A percentile compares a stretch with the other conserved stretches of the same genome.
These are phyloP conservation scores for Numida meleagris DNA, from an alignment of 2,113 vertebrate species.

Conservation along the genomic window DNA sequence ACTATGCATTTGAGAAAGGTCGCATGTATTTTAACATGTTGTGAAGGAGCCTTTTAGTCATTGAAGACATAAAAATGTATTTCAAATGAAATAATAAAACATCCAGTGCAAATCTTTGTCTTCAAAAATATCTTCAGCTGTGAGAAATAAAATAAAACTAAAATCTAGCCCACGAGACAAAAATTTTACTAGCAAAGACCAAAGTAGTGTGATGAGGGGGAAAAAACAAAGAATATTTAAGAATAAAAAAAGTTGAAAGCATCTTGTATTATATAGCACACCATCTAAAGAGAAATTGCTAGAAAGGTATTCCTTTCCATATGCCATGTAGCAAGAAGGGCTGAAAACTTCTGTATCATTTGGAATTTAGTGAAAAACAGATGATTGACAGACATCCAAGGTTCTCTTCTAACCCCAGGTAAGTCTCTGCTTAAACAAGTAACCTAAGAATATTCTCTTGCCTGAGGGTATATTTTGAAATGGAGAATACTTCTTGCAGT, in stretches of 20 bases:
- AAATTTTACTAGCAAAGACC: background rate
- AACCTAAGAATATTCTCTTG: background rate
- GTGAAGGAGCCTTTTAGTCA: background rate
- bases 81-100: background rate
- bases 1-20: background rate
- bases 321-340: background rate
- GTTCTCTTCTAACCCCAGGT: background rate
- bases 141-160: background rate
- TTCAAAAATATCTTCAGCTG: background rate
- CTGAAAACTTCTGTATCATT: background rate
- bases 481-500: background rate
- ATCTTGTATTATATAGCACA: background rate
- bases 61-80: background rate
- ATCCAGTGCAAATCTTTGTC: background rate
- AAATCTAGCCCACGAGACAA: background rate
- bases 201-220: background rate
- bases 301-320: background rate
- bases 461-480: background rate
- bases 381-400: background rate
- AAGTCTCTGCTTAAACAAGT: background rate
- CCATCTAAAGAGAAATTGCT: background rate
- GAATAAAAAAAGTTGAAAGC: background rate
- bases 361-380: background rate
- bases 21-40: background rate
- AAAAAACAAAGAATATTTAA: background rate